Evolutionary conservation across 2,888 invertebrate genomes (phyloP), one percentile per base, ranked within the genome.

Genomic region (Cremastinae sp.): DNA sequence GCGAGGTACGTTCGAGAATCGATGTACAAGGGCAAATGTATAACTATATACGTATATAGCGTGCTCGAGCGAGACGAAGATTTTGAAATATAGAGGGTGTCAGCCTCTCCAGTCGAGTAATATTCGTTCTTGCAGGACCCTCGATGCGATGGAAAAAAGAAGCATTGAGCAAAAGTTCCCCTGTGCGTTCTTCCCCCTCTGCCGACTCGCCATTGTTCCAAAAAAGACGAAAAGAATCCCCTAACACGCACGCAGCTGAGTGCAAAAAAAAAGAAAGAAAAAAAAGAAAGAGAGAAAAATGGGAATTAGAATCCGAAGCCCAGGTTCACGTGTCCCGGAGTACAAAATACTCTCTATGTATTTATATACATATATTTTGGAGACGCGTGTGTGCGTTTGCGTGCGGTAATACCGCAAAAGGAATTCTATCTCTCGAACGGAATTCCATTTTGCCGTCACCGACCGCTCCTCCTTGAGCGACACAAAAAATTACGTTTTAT

Each of bases 241-340:
- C 69, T 53, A 35, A 20, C 43, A 39, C 45, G 20, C 14, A n/a
- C 58, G 66, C 65, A 55, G 45, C 45, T 69, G 51, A 62, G 58
- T 59, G 59, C 58, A 47, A 53, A 74, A 62, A 71, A 65, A 73
- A 61, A 47, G 5, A 53, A n/a, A 68, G 47, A 37, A 28, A 58
- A 47, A 53, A 74, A 62, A 71, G 58, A 73, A 61, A 47, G 5
- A 53, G 18, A 68, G 47, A 37, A 28, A 68, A 53, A 74, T 59
- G 28, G 47, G 49, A 53, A 69, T 64, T 65, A 65, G 69, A 74
- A 59, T 56, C 28, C 49, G 43, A 64, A 20, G 49, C 12, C 16
- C 9, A 51, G 41, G 58, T 49, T 64, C 49, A 59, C 47, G 62
- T 70, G 53, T 35, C 51, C 49, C 51, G 5, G 2, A 28, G 49